phyloP scores from a whole-genome alignment of 1,140 invertebrate genomes.

The Pogonomyrmex californicus region DNA sequence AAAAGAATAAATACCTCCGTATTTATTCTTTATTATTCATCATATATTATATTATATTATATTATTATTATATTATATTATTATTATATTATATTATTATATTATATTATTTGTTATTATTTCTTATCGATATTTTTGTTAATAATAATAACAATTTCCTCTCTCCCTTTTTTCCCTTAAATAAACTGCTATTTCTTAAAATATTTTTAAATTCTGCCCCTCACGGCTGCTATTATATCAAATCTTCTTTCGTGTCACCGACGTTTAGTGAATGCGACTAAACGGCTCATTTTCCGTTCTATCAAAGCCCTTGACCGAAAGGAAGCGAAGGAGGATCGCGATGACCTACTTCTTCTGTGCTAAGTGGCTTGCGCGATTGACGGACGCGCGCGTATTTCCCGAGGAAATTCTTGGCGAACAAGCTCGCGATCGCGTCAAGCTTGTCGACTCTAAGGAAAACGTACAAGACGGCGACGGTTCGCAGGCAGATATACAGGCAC shows the following conservation, averaged over 20 bases:
- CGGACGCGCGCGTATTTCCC: slow-evolving; percentile 57
- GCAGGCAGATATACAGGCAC: slow-evolving; percentile 22
- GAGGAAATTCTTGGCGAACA: slow-evolving; percentile 40
- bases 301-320: slow-evolving; percentile 46
- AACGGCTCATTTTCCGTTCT: not conserved
- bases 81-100: too few relatives aligned
- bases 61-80: too few relatives aligned
- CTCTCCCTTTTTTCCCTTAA: not conserved
- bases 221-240: not conserved
- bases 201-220: not conserved
- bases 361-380: slow-evolving; percentile 52
- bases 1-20: not conserved
- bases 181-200: not conserved
- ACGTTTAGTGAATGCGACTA: not conserved
- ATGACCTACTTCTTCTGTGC: slow-evolving; percentile 29
- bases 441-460: slow-evolving; percentile 49
- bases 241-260: not conserved
- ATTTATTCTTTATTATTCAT: not conserved
- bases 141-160: too few relatives aligned
- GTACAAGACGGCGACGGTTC: slow-evolving; percentile 23
- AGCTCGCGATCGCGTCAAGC: slow-evolving; percentile 37
- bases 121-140: not conserved
- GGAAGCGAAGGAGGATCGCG: not conserved
- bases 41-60: too few relatives aligned
- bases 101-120: not conserved